Percentiles rank a stretch among this genome's conserved stretches.
These are phyloP conservation scores for Phalangium opilio DNA, from an alignment of 2,888 invertebrate species.

Conservation along the genomic window DNA sequence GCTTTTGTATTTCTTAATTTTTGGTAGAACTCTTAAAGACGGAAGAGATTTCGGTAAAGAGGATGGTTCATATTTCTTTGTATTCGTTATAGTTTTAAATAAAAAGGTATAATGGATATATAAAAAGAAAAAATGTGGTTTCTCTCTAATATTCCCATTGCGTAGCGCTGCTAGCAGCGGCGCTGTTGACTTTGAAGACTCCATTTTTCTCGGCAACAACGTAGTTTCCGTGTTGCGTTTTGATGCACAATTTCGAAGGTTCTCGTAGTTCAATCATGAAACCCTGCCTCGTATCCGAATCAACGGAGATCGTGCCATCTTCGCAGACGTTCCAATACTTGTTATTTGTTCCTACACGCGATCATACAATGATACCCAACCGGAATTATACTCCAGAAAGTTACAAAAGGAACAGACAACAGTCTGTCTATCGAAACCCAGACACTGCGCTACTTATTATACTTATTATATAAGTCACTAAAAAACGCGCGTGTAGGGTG, in stretches of 20 bases:
- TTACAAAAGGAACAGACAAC: too few species aligned
- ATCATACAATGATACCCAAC: too few species aligned
- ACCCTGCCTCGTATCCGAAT: constrained; percentile 56
- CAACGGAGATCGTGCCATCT: constrained; percentile 63
- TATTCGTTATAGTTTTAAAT: too few species aligned
- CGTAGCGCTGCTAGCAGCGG: constrained; percentile 61
- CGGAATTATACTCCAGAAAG: too few species aligned
- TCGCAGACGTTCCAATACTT: constrained; percentile 87
- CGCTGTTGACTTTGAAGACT: constrained; percentile 64
- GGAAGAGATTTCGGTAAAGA: too few species aligned
- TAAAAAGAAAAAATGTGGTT: constrained; percentile 2
- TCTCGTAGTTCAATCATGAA: constrained; percentile 86
- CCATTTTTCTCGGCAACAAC: constrained; percentile 83
- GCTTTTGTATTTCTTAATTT: too few species aligned
- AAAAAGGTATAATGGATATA: neutral
- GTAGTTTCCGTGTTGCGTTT: constrained; percentile 52
- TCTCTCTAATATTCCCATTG: constrained; percentile 76
- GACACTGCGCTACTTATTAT: too few species aligned
- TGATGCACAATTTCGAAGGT: constrained; percentile 82
- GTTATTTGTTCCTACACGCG: constrained; percentile 59
- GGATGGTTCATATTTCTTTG: too few species aligned
- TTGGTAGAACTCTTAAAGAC: too few species aligned
- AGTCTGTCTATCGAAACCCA: neutral
- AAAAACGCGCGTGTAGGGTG: too few species aligned
- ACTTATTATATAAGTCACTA: too few species aligned